phyloP scores from a whole-genome alignment of 1,140 invertebrate genomes.

The Cotesia glomerata region DNA sequence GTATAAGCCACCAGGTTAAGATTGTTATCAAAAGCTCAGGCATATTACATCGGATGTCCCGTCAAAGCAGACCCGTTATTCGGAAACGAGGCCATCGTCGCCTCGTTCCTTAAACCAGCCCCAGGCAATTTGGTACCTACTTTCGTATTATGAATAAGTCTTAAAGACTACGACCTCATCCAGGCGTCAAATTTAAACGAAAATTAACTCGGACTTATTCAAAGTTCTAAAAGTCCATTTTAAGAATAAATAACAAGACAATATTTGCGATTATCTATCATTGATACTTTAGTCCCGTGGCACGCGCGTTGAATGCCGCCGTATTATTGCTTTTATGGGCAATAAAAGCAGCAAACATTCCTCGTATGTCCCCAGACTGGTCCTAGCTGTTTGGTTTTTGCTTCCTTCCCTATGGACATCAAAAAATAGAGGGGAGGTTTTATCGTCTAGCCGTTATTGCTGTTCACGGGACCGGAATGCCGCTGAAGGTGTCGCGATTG shows the following conservation, averaged over 20 bases:
- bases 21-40: not conserved
- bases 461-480: constrained; percentile 17
- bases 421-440: not conserved
- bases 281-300: constrained; percentile 40
- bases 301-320: constrained; percentile 49
- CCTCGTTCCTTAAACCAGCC: constrained; percentile 14
- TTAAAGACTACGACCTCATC: not conserved
- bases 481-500: constrained; percentile 61
- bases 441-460: not conserved
- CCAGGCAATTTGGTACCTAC: constrained; percentile 51
- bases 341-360: constrained; percentile 54
- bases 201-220: constrained; percentile 38
- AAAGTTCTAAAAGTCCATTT: too few species aligned
- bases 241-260: constrained; percentile 43
- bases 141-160: constrained; percentile 51
- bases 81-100: constrained; percentile 29
- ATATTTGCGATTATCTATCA: constrained; percentile 45
- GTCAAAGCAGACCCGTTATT: constrained; percentile 21
- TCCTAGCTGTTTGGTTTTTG: constrained; percentile 30
- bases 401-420: not conserved
- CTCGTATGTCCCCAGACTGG: constrained; percentile 31
- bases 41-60: constrained; percentile 21
- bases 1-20: constrained; percentile 33
- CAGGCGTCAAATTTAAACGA: constrained; percentile 27
- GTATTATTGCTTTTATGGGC: constrained; percentile 63